Evolutionary conservation across 2,888 invertebrate genomes (phyloP), one percentile per base, ranked within the genome.

Genomic region (Andrena camellia): DNA sequence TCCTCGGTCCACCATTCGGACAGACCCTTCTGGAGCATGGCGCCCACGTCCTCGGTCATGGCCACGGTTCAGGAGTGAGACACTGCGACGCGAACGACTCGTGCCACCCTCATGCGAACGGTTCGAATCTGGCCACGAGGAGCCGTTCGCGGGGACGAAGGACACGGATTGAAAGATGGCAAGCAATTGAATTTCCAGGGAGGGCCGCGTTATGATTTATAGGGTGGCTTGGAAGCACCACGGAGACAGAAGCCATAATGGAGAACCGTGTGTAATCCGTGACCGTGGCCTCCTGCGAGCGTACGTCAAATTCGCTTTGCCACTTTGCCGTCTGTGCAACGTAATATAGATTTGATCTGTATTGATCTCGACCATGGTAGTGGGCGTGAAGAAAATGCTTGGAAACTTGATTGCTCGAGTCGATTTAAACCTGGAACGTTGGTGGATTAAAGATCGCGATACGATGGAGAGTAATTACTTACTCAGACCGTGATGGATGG

Each of bases 1-100:
- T 94, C 94, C 67, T 93, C 92, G 78, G 73, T 92, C 94, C 93
- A 93, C 94, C 94, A 94, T 66, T 92, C 92, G 4, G 91, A 90
- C 48, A 94, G 78, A 4, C 90, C 90, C 66, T 88, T 91, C 10
- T 92, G 92, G 4, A 90, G 69, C 4, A 81, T 74, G 0, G 63
- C 63, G 3, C 85, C 71, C 29, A 82, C 84, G 31, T 88, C 90
- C 23, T 91, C 90, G 26, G 80, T 73, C 82, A 88, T 86, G 1
- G 75, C 80, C 20, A 77, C 59, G 5, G 86, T 76, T 42, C 89
- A 90, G 88, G 35, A 26, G 81, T 0, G 20, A 5, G 26, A 7
- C 10, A 1, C 10, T 59, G 1, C 29, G 13, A 23, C n/a, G 23
- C 4, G 20, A n/a, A 23, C 17, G 4, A 13, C 20, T 20, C 52